Evolutionary conservation across 92 coral and sea anemone genomes (phyloP).

Genomic region (Porites evermanni): DNA sequence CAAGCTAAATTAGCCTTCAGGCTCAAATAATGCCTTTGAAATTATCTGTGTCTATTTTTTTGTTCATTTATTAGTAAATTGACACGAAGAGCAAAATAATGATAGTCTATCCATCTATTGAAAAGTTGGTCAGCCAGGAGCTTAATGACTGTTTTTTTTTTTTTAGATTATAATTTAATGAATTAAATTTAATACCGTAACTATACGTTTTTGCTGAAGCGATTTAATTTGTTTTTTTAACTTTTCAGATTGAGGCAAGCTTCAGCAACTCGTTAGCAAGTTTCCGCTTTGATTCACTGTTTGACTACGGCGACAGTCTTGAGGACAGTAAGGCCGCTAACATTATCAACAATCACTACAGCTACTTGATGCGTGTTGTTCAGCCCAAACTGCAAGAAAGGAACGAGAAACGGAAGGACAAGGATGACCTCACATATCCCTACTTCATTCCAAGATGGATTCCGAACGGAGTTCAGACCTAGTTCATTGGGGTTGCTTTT

Average conservation of each 20-base stretch:
- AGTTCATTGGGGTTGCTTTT: not conserved
- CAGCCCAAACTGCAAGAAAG: conserved; percentile 31
- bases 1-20: too few relatives aligned
- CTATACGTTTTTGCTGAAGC: not conserved
- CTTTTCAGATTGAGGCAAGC: conserved; percentile 41
- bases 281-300: conserved; percentile 52
- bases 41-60: too few relatives aligned
- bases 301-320: conserved; percentile 57
- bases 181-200: too few relatives aligned
- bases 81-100: too few relatives aligned
- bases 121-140: too few relatives aligned
- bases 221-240: not conserved
- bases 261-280: conserved; percentile 31
- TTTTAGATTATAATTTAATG: too few relatives aligned
- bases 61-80: too few relatives aligned
- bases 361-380: conserved; percentile 27
- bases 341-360: conserved; percentile 40
- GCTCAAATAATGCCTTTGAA: too few relatives aligned
- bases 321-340: conserved; percentile 42
- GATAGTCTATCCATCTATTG: too few relatives aligned
- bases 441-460: not conserved
- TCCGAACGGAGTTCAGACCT: conserved; percentile 5
- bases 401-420: conserved; percentile 38
- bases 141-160: too few relatives aligned
- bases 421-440: not conserved